Conservation (phyloP, 2,113 vertebrate species). For the Zootoca vivipara region DNA sequence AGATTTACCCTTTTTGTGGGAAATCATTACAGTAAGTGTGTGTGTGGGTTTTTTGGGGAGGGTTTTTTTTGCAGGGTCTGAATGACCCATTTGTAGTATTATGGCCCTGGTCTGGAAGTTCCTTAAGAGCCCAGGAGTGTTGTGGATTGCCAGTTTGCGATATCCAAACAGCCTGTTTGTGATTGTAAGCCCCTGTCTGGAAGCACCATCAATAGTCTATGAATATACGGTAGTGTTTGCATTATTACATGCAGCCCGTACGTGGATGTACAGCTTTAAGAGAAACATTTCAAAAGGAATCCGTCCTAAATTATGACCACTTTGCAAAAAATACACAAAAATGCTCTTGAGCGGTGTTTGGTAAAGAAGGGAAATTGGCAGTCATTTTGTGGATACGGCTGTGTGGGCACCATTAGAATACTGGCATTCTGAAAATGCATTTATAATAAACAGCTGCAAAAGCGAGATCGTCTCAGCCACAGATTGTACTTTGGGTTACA, state of each 20-base stretch:
- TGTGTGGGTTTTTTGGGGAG: no score
- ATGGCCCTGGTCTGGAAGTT: not conserved
- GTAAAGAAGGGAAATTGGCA: constrained; percentile 26
- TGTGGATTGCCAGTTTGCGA: no score
- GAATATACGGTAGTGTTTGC: constrained; percentile 8
- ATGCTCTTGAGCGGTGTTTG: constrained; percentile 44
- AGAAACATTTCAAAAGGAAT: constrained; percentile 38
- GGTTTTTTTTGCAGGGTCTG: no score
- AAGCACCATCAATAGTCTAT: not conserved
- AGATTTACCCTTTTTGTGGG: no score
- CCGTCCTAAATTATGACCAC: constrained; percentile 44
- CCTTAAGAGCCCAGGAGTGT: not conserved
- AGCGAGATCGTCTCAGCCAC: not conserved
- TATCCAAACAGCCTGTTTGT: no score
- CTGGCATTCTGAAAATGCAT: constrained; percentile 40
- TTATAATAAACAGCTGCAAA: constrained; percentile 30
- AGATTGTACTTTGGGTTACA: not conserved
- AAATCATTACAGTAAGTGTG: no score
- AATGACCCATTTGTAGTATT: no score
- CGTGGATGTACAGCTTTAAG: constrained; percentile 40
- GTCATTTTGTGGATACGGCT: constrained; percentile 12
- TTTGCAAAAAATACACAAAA: constrained; percentile 38
- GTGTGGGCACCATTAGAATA: not conserved
- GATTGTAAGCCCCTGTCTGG: not conserved
- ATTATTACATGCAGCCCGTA: constrained; percentile 7